These are phyloP conservation scores for Procambarus clarkii DNA, from an alignment of 1,140 invertebrate species.

Conservation along the genomic window DNA sequence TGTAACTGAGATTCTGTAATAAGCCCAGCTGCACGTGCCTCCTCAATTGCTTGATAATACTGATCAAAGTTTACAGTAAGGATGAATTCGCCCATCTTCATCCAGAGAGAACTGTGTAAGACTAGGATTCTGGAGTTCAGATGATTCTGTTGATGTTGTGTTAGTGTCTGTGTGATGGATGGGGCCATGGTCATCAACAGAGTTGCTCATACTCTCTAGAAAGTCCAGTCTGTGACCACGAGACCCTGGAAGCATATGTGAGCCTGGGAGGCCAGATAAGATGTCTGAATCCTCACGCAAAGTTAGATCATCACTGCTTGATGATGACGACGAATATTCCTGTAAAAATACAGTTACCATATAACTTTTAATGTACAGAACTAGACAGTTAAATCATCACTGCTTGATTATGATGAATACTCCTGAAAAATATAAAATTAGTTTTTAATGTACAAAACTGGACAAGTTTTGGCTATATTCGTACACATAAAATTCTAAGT, in stretches of 20 bases:
- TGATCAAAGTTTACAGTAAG: slow-evolving; percentile 90
- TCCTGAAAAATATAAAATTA: slow-evolving; percentile 7
- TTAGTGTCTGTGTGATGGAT: slow-evolving; percentile 69
- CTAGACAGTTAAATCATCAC: slow-evolving; percentile 33
- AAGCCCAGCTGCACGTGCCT: slow-evolving; percentile 74
- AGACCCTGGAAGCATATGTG: not conserved
- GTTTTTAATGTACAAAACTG: too few species aligned
- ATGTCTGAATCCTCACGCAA: slow-evolving; percentile 34
- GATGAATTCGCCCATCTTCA: slow-evolving; percentile 82
- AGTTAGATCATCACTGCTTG: slow-evolving; percentile 40
- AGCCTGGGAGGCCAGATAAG: slow-evolving; percentile 15
- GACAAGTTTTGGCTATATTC: too few species aligned
- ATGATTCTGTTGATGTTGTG: slow-evolving; percentile 72
- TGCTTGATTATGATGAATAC: slow-evolving; percentile 31
- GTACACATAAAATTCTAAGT: too few species aligned
- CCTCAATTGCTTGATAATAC: slow-evolving; percentile 86
- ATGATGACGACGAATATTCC: slow-evolving; percentile 40
- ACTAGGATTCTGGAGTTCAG: slow-evolving; percentile 70
- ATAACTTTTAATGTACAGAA: too few species aligned
- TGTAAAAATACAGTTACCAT: not conserved
- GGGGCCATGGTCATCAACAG: slow-evolving; percentile 26
- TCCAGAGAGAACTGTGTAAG: slow-evolving; percentile 76
- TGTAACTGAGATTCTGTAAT: slow-evolving; percentile 68
- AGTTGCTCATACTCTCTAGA: slow-evolving; percentile 1
- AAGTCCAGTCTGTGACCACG: slow-evolving; percentile 31